A percentile compares a stretch with the other conserved stretches of the same genome.
These are phyloP conservation scores for Melanotaenia boesemani DNA, from an alignment of 2,797 vertebrate species.

Conservation along the genomic window DNA sequence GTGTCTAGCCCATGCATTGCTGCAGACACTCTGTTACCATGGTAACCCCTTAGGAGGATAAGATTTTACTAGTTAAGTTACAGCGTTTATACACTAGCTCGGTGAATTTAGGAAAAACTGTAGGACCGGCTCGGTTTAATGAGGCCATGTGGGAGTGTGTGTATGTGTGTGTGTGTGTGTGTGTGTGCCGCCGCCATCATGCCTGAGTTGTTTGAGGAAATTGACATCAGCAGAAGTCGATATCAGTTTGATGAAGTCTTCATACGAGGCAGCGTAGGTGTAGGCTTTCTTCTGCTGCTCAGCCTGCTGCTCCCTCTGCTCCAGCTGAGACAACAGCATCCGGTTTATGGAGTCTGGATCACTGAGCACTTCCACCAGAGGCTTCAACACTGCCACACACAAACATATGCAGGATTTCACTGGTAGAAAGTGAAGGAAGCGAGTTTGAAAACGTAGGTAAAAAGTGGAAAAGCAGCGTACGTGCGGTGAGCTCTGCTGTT, in stretches of 20 bases:
- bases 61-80: conserved; percentile 14
- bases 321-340: conserved; percentile 94
- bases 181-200: conserved; percentile 32
- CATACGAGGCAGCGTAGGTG: conserved; percentile 97
- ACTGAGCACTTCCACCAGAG: conserved; percentile 93
- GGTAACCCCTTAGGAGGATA: conserved; percentile 60
- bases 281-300: conserved; percentile 97
- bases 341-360: conserved; percentile 97
- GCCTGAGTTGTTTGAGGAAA: conserved; percentile 98
- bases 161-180: background rate
- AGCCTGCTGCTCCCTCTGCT: conserved; percentile 93
- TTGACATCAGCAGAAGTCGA: conserved; percentile 92
- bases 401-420: background rate
- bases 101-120: background rate
- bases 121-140: conserved; percentile 6
- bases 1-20: conserved; percentile 18
- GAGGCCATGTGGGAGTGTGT: background rate
- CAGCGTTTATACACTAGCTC: background rate
- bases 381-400: conserved; percentile 88
- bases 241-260: conserved; percentile 99
- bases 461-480: no score
- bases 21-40: conserved; percentile 66
- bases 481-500: background rate
- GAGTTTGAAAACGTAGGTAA: no score
- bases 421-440: no score